Percentiles rank a stretch among this genome's conserved stretches.
Evolutionary conservation across 1,140 invertebrate species (phyloP).

Genomic region (Neodiprion pinetum): DNA sequence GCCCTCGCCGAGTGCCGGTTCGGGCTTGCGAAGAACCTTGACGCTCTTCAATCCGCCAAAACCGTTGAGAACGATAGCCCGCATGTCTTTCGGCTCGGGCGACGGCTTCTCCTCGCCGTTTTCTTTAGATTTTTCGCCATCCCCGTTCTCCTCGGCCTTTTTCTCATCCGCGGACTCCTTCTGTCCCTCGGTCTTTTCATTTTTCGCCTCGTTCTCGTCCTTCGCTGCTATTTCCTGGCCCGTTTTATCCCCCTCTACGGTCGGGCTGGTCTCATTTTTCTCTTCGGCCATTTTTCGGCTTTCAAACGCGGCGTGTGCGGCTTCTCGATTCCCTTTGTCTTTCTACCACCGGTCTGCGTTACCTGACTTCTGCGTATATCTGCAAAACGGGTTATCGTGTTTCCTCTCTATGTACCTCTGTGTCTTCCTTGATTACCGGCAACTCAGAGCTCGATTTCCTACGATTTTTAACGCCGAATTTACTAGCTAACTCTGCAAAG

Average conservation of each 20-base stretch:
- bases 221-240: slow-evolving; percentile 47
- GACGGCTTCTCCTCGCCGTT: slow-evolving; percentile 67
- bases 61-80: slow-evolving; percentile 80
- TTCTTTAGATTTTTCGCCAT: slow-evolving; percentile 56
- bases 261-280: slow-evolving; percentile 55
- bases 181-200: slow-evolving; percentile 43
- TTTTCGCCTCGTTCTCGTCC: slow-evolving; percentile 38
- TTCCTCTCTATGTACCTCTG: too few species aligned
- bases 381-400: too few species aligned
- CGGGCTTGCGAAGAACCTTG: slow-evolving; percentile 81
- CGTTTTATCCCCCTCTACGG: slow-evolving; percentile 45
- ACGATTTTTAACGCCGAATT: too few species aligned
- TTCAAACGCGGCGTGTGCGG: not conserved
- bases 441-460: too few species aligned
- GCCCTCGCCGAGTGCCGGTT: slow-evolving; percentile 75
- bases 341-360: too few species aligned
- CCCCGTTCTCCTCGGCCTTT: slow-evolving; percentile 63
- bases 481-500: not conserved
- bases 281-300: slow-evolving; percentile 59
- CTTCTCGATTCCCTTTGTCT: too few species aligned
- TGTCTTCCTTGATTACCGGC: too few species aligned
- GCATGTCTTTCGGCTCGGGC: slow-evolving; percentile 78
- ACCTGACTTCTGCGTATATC: too few species aligned
- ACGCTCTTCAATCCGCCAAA: slow-evolving; percentile 86
- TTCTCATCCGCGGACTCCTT: slow-evolving; percentile 60